Percentiles rank a stretch among this genome's conserved stretches.
Evolutionary conservation across 2,797 vertebrate genomes (phyloP).

Genomic region (Anomalospiza imberbis): DNA sequence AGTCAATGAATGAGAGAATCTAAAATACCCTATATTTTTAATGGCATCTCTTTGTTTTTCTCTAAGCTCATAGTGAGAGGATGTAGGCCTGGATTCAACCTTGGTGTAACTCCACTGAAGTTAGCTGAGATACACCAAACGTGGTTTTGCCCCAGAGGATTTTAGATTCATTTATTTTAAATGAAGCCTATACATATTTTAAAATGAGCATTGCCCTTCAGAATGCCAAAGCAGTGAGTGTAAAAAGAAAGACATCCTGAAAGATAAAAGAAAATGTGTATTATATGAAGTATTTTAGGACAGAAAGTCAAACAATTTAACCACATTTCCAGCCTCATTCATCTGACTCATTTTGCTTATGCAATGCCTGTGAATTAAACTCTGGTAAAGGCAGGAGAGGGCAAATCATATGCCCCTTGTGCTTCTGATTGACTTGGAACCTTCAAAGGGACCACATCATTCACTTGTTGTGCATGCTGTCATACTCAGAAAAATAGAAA

Average conservation of each 20-base stretch:
- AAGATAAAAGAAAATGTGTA: conserved; percentile 13
- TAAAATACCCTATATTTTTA: background rate
- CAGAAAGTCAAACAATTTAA: conserved; percentile 11
- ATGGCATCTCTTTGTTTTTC: background rate
- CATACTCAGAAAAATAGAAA: background rate
- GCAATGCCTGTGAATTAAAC: background rate
- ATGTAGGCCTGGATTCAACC: background rate
- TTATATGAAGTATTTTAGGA: background rate
- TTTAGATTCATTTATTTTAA: conserved; percentile 54
- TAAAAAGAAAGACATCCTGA: background rate
- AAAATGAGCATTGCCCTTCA: conserved; percentile 46
- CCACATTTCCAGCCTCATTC: background rate
- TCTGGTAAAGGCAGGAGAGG: background rate
- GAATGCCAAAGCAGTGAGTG: conserved; percentile 26
- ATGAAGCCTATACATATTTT: conserved; percentile 60
- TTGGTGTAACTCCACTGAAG: background rate
- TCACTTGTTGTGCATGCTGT: background rate
- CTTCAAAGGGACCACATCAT: background rate
- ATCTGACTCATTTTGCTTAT: background rate
- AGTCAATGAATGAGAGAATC: background rate
- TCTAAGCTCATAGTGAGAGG: background rate
- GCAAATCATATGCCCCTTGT: background rate
- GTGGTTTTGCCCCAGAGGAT: background rate
- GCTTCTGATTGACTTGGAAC: background rate
- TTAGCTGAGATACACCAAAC: conserved; percentile 14